These are phyloP conservation scores for Chrysaora quinquecirrha DNA, from an alignment of 30 jellyfish, hydroid and myxozoan genomes.

Conservation along the genomic window DNA sequence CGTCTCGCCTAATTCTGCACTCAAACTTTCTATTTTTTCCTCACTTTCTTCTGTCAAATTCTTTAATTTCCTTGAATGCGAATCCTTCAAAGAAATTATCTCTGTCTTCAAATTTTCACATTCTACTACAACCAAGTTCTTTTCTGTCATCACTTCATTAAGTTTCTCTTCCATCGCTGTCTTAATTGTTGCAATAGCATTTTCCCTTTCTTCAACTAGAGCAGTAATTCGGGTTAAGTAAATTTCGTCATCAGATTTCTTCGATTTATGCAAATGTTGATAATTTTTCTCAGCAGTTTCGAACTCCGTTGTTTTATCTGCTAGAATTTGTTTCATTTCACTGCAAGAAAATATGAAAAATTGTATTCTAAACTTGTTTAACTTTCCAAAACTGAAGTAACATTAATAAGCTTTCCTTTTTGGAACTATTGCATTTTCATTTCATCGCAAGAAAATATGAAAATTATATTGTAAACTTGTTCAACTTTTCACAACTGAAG, in stretches of 20 bases:
- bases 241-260: slow-evolving; percentile 42
- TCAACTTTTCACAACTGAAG: no score
- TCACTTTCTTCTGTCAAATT: neutral
- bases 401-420: no score
- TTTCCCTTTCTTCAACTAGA: slow-evolving; percentile 49
- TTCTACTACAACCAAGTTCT: neutral
- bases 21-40: neutral
- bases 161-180: slow-evolving; percentile 29
- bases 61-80: neutral
- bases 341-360: neutral
- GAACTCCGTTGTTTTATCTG: slow-evolving; percentile 8
- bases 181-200: slow-evolving; percentile 13
- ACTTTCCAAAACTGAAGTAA: no score
- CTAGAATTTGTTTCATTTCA: slow-evolving; percentile 2
- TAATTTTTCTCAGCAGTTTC: neutral
- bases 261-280: slow-evolving; percentile 27
- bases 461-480: no score
- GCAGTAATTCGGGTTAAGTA: slow-evolving; percentile 41
- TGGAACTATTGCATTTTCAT: no score
- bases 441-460: no score
- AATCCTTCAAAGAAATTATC: neutral
- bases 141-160: slow-evolving; percentile 9
- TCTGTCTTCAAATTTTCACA: neutral
- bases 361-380: neutral
- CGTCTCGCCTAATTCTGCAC: neutral